Base-by-base conservation (phyloP, 2,888 invertebrate genomes). In the Plagodis dolabraria region DNA sequence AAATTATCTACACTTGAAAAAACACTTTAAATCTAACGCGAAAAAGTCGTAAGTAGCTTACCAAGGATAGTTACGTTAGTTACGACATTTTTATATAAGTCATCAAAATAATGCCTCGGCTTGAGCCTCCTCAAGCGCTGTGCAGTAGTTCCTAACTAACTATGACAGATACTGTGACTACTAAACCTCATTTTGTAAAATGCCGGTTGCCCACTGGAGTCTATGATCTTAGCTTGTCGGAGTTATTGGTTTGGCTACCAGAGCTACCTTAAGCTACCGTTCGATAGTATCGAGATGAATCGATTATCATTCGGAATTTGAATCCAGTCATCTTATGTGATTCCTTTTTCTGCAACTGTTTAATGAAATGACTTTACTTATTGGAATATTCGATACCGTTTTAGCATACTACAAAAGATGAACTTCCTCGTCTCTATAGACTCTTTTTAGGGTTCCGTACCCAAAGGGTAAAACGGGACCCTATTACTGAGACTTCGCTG, bases 1-100 rank as follows among this genome's bases (percentile, higher is more conserved):
- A 82, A 86, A 82, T 65, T 83, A 85, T 85, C 70, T 71, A 69
- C 77, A 69, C 80, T 83, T 78, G 76, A 80, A 82, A 67, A 67
- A 66, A 67, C 58, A 62, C 57, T 22, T 22, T 22, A 22, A 22
- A 22, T 22, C 22, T 22, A 22, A 12, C 35, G 22, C 44, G 12
- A 42, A 33, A 57, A 61, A 47, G 60, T 10, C 10, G 40, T 40
- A 40, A 5, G 1, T 40, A 40, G 10, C 40, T 40, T 40, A 1
- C 40, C 10, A 10, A 9, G 40, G 10, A 10, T 5, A 5, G 38
- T 38, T 7, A 40, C 49, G 56, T 44, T 8, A 51, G 40, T 56
- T 60, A 60, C 51, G 56, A 47, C 60, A 35, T 49, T 53, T 53
- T 43, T 22, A 35, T n/a, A 8, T 34, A 46, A 34, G 59, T 54